These are phyloP conservation scores for Spodoptera picta DNA, from an alignment of 2,888 invertebrate genomes.

Conservation along the genomic window DNA sequence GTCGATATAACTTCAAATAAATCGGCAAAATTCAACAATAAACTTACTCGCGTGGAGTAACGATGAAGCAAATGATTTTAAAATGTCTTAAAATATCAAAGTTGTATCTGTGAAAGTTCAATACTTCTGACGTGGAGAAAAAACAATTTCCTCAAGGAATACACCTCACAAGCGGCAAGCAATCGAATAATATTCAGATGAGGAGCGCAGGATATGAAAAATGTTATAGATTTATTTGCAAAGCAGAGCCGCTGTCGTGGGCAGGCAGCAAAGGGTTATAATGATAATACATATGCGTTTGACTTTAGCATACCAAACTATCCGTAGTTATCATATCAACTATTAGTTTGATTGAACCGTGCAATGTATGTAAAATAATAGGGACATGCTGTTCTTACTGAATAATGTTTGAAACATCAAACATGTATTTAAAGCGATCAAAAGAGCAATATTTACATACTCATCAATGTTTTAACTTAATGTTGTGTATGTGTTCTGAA, in stretches of 20 bases:
- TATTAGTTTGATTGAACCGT: no score
- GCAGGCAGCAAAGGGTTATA: constrained; percentile 50
- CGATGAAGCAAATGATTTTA: constrained; percentile 51
- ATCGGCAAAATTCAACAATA: constrained; percentile 50
- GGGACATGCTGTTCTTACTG: no score
- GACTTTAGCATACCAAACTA: constrained; percentile 25
- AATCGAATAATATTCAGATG: constrained; percentile 77
- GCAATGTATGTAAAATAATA: no score
- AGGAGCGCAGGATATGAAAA: constrained; percentile 67
- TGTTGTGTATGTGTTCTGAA: not conserved
- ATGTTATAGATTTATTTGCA: constrained; percentile 63
- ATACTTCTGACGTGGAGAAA: constrained; percentile 61
- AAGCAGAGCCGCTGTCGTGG: constrained; percentile 45
- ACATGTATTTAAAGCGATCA: not conserved
- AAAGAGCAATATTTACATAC: not conserved
- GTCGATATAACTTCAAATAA: constrained; percentile 57
- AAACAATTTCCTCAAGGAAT: constrained; percentile 66
- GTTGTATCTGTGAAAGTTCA: constrained; percentile 52
- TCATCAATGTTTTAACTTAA: not conserved
- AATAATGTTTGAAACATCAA: no score
- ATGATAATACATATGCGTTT: constrained; percentile 49
- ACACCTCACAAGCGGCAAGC: constrained; percentile 62
- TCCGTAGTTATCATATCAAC: not conserved
- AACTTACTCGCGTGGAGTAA: constrained; percentile 30
- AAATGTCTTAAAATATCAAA: constrained; percentile 51